Base-by-base conservation (phyloP, 2,888 invertebrate species). In the Thalpophila matura region DNA sequence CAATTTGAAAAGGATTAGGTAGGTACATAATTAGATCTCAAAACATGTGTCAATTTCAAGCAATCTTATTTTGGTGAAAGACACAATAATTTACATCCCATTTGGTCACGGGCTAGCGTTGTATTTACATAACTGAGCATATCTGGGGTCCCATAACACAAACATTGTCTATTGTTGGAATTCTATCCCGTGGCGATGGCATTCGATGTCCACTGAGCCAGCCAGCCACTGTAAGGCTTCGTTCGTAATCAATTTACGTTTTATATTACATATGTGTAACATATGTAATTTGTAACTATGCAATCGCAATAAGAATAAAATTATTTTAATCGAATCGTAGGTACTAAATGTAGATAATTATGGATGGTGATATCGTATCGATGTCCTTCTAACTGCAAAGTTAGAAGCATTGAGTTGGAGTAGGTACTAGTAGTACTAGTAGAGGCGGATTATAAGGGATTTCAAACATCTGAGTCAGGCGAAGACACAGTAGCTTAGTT, bases 151-250 rank as follows among this genome's bases (percentile, higher is more conserved):
- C 37, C 2, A 29, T 56, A 53, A 26, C 49, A 74, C 53, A 56
- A 74, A 74, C 43, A 60, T 74, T 31, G 37, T 54, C 51, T 67
- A 74, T 63, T 72, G 59, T 64, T 68, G 64, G 72, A 68, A 64
- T 59, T 69, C 37, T 53, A 64, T 64, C 61, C 74, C 46, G 40
- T 4, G 57, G 47, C 37, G 57, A 33, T 67, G 35, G 68, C 35
- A 24, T 54, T 24, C 40, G 46, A 45, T 64, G 69, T 49, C 58
- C 24, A 38, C 35, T 37, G 37, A 49, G 61, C 18, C n/a, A 27
- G 37, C 60, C 29, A n/a, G 31, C 10, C 37, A 35, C 1, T 56
- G 35, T n/a, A 43, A 22, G 64, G 53, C 69, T 69, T 69, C 69
- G 7, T 69, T 69, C 69, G 7, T 57, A 33, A 22, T 31, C 6